A percentile compares a stretch with the other conserved stretches of the same genome.
Conservation (phyloP, 2,797 vertebrate genomes). For the Tadarida brasiliensis region DNA sequence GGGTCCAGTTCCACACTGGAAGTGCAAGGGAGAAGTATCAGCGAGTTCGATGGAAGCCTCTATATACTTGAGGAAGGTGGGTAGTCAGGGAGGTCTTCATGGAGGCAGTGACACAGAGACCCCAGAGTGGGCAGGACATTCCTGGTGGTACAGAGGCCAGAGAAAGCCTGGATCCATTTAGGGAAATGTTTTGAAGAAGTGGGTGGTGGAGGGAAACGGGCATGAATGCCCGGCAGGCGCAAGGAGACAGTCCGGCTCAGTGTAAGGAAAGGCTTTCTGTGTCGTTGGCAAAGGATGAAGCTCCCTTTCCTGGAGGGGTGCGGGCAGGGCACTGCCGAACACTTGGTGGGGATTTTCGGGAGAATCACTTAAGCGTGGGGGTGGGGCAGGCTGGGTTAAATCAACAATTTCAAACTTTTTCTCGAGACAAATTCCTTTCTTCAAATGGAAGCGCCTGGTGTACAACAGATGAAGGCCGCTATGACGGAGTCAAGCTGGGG, state of each 20-base stretch:
- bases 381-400: neutral
- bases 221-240: fast-evolving
- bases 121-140: neutral
- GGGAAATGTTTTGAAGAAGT: neutral
- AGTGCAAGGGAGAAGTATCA: fast-evolving
- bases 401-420: neutral
- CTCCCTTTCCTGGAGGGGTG: neutral
- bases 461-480: neutral
- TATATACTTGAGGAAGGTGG: neutral
- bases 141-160: neutral
- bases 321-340: neutral
- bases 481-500: neutral
- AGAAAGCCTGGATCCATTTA: neutral
- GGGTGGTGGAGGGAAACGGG: neutral
- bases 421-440: neutral
- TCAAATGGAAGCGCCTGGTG: neutral
- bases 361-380: neutral
- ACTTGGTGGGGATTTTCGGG: neutral
- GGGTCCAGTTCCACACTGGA: neutral
- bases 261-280: neutral
- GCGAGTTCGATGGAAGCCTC: neutral
- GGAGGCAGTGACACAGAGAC: neutral
- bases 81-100: neutral
- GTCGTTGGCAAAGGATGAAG: no score
- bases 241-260: neutral